These are phyloP conservation scores for Aspidiotus destructor DNA, from an alignment of 2,888 invertebrate species.

Conservation along the genomic window DNA sequence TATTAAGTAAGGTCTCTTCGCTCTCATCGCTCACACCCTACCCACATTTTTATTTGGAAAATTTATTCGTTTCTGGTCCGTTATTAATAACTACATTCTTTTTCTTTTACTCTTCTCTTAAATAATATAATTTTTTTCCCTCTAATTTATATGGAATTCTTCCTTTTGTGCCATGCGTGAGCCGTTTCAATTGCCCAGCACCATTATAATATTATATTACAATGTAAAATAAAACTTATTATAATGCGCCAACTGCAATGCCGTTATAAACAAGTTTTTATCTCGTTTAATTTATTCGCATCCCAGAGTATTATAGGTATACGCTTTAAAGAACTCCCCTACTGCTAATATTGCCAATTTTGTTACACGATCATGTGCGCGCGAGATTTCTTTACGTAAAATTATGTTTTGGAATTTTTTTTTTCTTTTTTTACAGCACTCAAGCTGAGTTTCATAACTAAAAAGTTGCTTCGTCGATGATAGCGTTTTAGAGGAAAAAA, in stretches of 20 bases:
- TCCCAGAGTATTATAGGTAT: constrained; percentile 20
- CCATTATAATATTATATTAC: constrained; percentile 32
- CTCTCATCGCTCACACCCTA: too few species aligned
- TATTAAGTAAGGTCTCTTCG: too few species aligned
- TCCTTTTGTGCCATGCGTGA: not conserved
- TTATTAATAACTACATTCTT: too few species aligned
- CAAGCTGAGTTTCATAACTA: too few species aligned
- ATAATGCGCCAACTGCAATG: constrained; percentile 31
- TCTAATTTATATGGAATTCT: not conserved
- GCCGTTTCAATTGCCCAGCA: not conserved
- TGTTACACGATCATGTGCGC: constrained; percentile 28
- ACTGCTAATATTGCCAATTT: constrained; percentile 32
- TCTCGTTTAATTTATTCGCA: constrained; percentile 32
- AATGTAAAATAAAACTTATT: constrained; percentile 33
- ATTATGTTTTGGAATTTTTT: constrained; percentile 27
- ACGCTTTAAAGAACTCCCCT: constrained; percentile 19
- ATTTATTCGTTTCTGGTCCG: too few species aligned
- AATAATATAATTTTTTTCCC: not conserved
- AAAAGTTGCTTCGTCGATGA: too few species aligned
- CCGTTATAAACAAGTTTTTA: constrained; percentile 32
- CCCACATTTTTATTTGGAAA: too few species aligned
- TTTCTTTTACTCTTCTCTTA: too few species aligned
- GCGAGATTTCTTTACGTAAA: constrained; percentile 30
- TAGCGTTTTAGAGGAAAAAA: too few species aligned
- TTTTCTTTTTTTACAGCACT: not conserved